Conservation (phyloP, 2,888 invertebrate species). For the Anoplius nigerrimus region DNA sequence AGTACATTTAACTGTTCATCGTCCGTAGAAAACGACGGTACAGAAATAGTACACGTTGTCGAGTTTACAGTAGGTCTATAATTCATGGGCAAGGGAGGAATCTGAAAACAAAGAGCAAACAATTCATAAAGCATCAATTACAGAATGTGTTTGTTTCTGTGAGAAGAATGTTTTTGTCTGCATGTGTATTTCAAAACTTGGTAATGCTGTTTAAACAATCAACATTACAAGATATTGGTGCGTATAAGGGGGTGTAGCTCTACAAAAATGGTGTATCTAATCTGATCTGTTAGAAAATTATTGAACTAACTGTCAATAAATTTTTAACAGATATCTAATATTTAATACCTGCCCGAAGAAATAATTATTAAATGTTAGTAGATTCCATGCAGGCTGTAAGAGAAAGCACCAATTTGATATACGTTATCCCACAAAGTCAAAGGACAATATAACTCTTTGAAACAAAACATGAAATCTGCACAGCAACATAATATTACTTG, state of each 20-base stretch:
- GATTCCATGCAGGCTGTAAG: constrained; percentile 72
- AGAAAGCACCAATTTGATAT: constrained; percentile 32
- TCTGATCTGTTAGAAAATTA: constrained; percentile 6
- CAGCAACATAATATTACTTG: constrained; percentile 20
- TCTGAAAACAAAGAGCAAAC: constrained; percentile 56
- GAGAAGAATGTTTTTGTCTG: neutral
- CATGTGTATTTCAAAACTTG: neutral
- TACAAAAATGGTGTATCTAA: neutral
- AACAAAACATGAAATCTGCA: too few relatives aligned
- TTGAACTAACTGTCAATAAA: constrained; percentile 4
- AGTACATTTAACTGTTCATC: constrained; percentile 71
- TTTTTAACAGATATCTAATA: constrained; percentile 6
- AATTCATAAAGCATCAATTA: constrained; percentile 1
- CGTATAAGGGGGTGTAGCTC: neutral
- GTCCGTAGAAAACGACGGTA: constrained; percentile 50
- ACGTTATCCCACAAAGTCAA: constrained; percentile 12
- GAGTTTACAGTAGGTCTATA: constrained; percentile 61
- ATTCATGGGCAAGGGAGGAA: constrained; percentile 71
- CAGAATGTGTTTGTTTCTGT: neutral
- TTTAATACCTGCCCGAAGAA: constrained; percentile 68
- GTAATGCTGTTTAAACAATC: neutral
- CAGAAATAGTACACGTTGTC: constrained; percentile 39
- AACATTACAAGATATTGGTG: neutral
- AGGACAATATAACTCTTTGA: constrained; percentile 15
- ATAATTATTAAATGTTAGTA: constrained; percentile 67